phyloP scores from a whole-genome alignment of 1,140 invertebrate species.

The Zaprionus gabonicus region DNA sequence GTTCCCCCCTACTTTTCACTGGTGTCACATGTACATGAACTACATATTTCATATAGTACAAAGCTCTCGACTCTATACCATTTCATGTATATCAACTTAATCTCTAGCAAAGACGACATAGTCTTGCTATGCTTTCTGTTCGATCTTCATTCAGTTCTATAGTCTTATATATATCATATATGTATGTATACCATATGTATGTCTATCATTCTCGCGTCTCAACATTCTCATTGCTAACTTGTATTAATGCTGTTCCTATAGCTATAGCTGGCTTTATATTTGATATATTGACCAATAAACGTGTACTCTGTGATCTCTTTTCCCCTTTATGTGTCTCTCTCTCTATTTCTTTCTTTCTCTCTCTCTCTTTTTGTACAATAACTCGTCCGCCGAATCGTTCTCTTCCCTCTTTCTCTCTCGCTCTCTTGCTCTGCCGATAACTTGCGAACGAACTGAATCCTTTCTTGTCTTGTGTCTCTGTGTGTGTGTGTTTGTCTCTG shows the following conservation, averaged over 20 bases:
- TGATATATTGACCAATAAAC: constrained; percentile 66
- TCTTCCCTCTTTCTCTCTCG: constrained; percentile 29
- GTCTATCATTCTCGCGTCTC: constrained; percentile 14
- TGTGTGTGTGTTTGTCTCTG: constrained; percentile 36
- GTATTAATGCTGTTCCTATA: constrained; percentile 48
- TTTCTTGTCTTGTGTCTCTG: constrained; percentile 41
- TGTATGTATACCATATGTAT: constrained; percentile 1
- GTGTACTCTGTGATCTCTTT: constrained; percentile 76
- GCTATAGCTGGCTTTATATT: constrained; percentile 43
- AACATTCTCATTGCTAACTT: constrained; percentile 45
- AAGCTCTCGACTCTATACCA: not conserved
- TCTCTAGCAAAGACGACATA: not conserved
- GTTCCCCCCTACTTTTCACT: not conserved
- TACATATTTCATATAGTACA: not conserved
- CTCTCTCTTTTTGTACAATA: constrained; percentile 51
- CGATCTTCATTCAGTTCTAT: constrained; percentile 48
- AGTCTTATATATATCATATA: constrained; percentile 19
- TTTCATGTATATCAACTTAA: constrained; percentile 16
- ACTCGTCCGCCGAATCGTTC: constrained; percentile 37
- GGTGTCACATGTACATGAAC: not conserved
- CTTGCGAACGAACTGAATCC: constrained; percentile 24
- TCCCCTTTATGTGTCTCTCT: constrained; percentile 72
- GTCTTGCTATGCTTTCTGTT: constrained; percentile 15
- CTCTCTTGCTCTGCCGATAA: constrained; percentile 34
- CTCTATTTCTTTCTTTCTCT: constrained; percentile 51